Evolutionary conservation across 2,113 vertebrate genomes (phyloP).

Genomic region (Gasterosteus nipponicus): DNA sequence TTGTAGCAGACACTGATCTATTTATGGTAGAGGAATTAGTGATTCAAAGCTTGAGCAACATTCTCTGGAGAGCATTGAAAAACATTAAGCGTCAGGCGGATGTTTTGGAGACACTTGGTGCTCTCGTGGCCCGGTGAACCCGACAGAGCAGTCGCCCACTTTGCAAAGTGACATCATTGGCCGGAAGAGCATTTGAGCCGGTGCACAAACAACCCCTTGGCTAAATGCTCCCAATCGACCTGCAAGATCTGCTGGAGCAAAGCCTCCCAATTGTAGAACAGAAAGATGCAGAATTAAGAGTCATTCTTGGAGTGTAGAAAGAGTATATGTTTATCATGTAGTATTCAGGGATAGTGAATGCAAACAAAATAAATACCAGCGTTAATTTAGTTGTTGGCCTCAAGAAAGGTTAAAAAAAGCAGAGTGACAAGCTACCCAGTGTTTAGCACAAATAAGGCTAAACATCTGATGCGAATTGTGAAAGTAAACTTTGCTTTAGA

Average conservation of each 20-base stretch:
- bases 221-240: conserved; percentile 37
- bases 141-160: conserved; percentile 30
- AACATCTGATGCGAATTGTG: neutral
- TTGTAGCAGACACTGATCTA: conserved; percentile 2
- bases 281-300: conserved; percentile 1
- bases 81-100: neutral
- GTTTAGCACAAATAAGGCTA: neutral
- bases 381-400: neutral
- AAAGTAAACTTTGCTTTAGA: neutral
- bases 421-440: neutral
- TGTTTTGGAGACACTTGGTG: conserved; percentile 32
- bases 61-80: conserved; percentile 3
- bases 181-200: conserved; percentile 48
- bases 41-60: neutral
- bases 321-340: neutral
- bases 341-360: neutral
- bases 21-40: neutral
- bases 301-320: neutral
- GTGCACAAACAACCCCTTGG: conserved; percentile 39
- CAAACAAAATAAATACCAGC: neutral
- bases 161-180: conserved; percentile 42
- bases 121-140: conserved; percentile 42
- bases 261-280: conserved; percentile 30
- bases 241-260: conserved; percentile 37
- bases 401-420: neutral